Evolutionary conservation across 2,888 invertebrate genomes (phyloP), one percentile per base, ranked within the genome.

Genomic region (Agriopis aurantiaria): DNA sequence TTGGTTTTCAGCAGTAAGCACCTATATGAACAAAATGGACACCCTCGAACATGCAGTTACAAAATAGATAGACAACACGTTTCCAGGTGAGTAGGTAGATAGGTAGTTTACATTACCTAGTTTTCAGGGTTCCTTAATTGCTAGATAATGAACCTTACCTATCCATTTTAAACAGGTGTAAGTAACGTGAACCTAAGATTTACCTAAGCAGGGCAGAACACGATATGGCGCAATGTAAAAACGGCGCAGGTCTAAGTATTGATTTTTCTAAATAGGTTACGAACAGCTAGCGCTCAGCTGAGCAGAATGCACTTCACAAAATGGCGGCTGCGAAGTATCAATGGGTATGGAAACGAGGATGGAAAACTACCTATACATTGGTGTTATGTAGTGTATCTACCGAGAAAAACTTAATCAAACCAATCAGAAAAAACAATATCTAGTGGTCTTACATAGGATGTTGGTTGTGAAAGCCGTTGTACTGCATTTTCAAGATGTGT

Each of bases 391-490:
- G n/a, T 17, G 8, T 12, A 58, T 43, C 46, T 23, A n/a, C 33
- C 10, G 8, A 33, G 10, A 17, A 23, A 46, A 46, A 23, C 33
- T 0, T n/a, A 23, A 23, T 23, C 17, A 9, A 33, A 46, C 12
- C 8, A 46, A 48, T 48, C 12, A 58, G 43, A 14, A 56, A 41
- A 11, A 58, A 23, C 12, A 5, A 71, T 43, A 45, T 52, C 0
- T 40, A 55, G 6, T 46, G 9, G 33, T 72, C 94, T 91, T 88
- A 95, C 94, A 95, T 93, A 56, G 92, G 94, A 83, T 94, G 94
- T 84, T 94, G 95, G 82, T 93, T 93, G 77, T 91, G 93, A 80
- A 93, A 94, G 80, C 92, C 92, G 91, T 93, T 94, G 87, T 93
- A 94, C 91, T 95, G 94, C 95, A 95, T 95, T 80, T 77, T 91